phyloP scores from a whole-genome alignment of 2,113 vertebrate species.

The Furnarius figulus region DNA sequence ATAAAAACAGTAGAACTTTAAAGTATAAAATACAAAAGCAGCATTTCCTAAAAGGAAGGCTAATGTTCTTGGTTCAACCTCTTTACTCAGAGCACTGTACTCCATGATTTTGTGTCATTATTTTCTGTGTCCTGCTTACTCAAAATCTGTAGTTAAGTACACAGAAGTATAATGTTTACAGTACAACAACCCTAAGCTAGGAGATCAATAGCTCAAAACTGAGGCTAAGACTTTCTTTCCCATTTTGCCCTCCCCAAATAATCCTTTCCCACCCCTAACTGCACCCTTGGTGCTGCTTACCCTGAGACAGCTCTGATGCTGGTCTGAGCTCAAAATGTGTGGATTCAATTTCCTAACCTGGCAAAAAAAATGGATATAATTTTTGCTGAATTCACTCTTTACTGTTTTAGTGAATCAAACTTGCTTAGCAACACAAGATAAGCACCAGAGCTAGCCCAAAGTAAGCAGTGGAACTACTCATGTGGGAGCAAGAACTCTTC shows the following conservation, averaged over 20 bases:
- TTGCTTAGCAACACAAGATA: constrained; percentile 25
- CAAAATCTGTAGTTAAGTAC: background rate
- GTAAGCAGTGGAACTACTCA: constrained; percentile 14
- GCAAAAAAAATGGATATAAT: constrained; percentile 17
- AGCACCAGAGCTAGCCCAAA: constrained; percentile 58
- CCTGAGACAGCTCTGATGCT: constrained; percentile 50
- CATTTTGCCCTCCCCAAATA: background rate
- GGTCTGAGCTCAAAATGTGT: constrained; percentile 27
- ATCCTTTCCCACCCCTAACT: background rate
- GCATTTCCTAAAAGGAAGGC: background rate
- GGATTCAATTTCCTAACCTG: constrained; percentile 47
- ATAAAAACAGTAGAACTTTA: background rate
- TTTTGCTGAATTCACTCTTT: constrained; percentile 16
- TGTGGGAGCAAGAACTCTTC: background rate
- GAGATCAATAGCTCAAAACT: background rate
- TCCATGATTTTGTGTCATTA: background rate
- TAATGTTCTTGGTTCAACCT: background rate
- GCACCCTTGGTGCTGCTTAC: constrained; percentile 7
- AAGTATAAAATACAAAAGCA: background rate
- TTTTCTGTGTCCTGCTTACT: background rate
- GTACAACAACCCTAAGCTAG: background rate
- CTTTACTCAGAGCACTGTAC: background rate
- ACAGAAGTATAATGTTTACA: background rate
- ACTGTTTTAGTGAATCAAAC: constrained; percentile 6
- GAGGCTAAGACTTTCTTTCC: background rate